Percentiles rank a stretch among this genome's conserved stretches.
These are phyloP conservation scores for Scaptomyza polygonia DNA, from an alignment of 2,888 invertebrate species.

Conservation along the genomic window DNA sequence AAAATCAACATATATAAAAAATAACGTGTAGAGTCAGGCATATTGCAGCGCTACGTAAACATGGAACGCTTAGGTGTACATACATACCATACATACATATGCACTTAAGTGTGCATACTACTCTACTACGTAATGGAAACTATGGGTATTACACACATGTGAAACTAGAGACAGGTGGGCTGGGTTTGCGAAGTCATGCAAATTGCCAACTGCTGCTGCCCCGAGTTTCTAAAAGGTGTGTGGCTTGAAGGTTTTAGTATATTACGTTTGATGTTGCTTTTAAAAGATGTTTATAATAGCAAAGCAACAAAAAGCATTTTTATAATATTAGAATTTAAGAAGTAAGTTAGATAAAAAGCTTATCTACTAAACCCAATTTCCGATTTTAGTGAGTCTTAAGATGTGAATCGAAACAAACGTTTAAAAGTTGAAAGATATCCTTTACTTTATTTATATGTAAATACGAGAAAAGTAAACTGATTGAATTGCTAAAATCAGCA, in stretches of 20 bases:
- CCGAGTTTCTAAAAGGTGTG: not conserved
- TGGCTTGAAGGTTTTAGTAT: not conserved
- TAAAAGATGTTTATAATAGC: not conserved
- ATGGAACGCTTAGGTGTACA: constrained; percentile 40
- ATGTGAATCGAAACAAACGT: not conserved
- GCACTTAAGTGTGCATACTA: constrained; percentile 26
- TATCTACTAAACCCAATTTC: no score
- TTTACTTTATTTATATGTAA: not conserved
- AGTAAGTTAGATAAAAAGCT: no score
- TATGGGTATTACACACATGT: constrained; percentile 10
- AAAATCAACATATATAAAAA: constrained; percentile 7
- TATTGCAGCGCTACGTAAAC: constrained; percentile 53
- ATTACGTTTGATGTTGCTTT: not conserved
- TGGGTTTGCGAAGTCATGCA: constrained; percentile 13
- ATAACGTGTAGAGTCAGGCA: constrained; percentile 33
- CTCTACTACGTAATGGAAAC: constrained; percentile 10
- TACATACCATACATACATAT: constrained; percentile 25
- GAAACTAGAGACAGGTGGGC: constrained; percentile 23
- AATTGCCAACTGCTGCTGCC: constrained; percentile 15
- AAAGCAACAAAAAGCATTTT: no score
- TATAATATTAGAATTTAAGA: no score
- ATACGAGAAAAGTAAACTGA: constrained; percentile 1
- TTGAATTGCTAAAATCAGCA: constrained; percentile 19
- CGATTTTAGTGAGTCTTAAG: no score
- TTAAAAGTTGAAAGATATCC: not conserved